Conservation (phyloP, 1,140 invertebrate species). For the Philotrypesis tridentata region DNA sequence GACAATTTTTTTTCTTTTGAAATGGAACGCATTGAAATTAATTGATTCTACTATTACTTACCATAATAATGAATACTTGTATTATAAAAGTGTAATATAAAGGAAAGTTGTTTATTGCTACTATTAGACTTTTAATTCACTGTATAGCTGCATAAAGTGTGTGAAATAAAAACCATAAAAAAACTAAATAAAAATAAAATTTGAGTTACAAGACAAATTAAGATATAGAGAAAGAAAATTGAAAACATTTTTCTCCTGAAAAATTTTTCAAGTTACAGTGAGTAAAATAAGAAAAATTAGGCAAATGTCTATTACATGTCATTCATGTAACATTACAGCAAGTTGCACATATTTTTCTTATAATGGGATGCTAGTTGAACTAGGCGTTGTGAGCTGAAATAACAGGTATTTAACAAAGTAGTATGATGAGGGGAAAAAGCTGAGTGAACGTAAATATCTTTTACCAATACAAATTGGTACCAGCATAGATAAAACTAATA, state of each 20-base stretch:
- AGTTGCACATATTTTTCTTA: slow-evolving; percentile 46
- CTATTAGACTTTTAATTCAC: not conserved
- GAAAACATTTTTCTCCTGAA: slow-evolving; percentile 28
- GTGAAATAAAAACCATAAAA: not conserved
- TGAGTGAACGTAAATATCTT: slow-evolving; percentile 66
- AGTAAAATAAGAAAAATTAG: slow-evolving; percentile 38
- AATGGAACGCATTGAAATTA: not conserved
- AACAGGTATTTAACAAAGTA: slow-evolving; percentile 69
- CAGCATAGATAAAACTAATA: slow-evolving; percentile 30
- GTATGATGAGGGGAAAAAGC: slow-evolving; percentile 75
- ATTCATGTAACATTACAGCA: slow-evolving; percentile 16
- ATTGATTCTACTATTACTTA: slow-evolving; percentile 51
- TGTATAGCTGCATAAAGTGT: no score
- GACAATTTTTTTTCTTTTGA: slow-evolving; percentile 4
- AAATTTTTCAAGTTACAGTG: slow-evolving; percentile 28
- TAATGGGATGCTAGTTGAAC: slow-evolving; percentile 47
- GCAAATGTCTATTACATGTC: slow-evolving; percentile 35
- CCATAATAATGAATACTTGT: slow-evolving; percentile 36
- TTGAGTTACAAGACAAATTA: not conserved
- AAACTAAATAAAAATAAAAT: slow-evolving; percentile 44
- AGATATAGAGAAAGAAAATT: slow-evolving; percentile 27
- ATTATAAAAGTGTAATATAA: slow-evolving; percentile 49
- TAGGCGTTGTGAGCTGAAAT: slow-evolving; percentile 68
- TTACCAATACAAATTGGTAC: slow-evolving; percentile 46
- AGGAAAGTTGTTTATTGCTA: not conserved